Evolutionary conservation across 1,140 invertebrate species (phyloP).

Genomic region (Drosophila rhopaloa): DNA sequence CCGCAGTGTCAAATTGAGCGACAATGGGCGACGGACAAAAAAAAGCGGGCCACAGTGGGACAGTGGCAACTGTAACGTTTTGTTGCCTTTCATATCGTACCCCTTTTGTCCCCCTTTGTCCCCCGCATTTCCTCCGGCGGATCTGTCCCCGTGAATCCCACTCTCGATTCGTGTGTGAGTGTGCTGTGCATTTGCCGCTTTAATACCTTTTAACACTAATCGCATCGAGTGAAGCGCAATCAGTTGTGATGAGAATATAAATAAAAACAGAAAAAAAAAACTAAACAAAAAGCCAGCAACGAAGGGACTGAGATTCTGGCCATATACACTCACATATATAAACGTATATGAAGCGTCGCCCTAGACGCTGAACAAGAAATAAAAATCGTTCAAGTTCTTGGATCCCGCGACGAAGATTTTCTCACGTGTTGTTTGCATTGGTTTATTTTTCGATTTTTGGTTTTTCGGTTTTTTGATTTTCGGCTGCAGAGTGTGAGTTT

Average conservation of each 20-base stretch:
- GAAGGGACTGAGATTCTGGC: conserved; percentile 48
- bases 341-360: conserved; percentile 55
- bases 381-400: conserved; percentile 83
- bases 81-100: conserved; percentile 61
- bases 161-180: conserved; percentile 34
- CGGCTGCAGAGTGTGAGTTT: conserved; percentile 43
- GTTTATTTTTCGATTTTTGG: conserved; percentile 68
- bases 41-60: conserved; percentile 75
- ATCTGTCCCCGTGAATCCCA: conserved; percentile 20
- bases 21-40: conserved; percentile 70
- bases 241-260: conserved; percentile 83
- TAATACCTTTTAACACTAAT: conserved; percentile 84
- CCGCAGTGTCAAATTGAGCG: conserved; percentile 78
- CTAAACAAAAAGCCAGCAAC: conserved; percentile 55
- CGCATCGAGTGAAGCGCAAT: conserved; percentile 81
- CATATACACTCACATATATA: conserved; percentile 31
- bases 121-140: conserved; percentile 9
- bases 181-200: conserved; percentile 81
- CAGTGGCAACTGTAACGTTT: conserved; percentile 82
- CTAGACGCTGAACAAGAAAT: conserved; percentile 79
- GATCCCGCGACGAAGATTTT: conserved; percentile 66
- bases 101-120: conserved; percentile 5
- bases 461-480: conserved; percentile 49
- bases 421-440: conserved; percentile 83
- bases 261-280: conserved; percentile 60